Evolutionary conservation across 2,888 invertebrate genomes (phyloP).

Genomic region (Xylota sylvarum): DNA sequence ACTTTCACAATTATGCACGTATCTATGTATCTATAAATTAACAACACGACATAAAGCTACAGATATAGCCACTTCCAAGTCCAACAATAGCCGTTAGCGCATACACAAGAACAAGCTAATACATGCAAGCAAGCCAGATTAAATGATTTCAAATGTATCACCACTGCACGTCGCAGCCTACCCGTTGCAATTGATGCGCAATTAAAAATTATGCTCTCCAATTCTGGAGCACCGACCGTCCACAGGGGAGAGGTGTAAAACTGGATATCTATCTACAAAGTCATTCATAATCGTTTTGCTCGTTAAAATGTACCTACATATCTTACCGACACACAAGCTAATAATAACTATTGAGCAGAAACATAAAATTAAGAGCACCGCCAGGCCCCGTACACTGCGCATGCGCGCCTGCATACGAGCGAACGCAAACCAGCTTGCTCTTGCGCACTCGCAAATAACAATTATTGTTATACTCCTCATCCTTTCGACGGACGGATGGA

Average conservation of each 20-base stretch:
- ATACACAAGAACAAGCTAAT: background rate
- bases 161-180: background rate
- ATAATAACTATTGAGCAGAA: constrained; percentile 62
- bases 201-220: constrained; percentile 65
- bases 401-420: constrained; percentile 33
- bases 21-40: background rate
- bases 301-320: constrained; percentile 66
- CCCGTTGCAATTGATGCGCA: constrained; percentile 48
- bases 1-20: constrained; percentile 12
- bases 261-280: constrained; percentile 71
- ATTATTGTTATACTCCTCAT: constrained; percentile 67
- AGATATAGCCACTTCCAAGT: constrained; percentile 2
- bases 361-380: constrained; percentile 62
- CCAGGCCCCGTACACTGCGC: constrained; percentile 24
- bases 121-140: constrained; percentile 17
- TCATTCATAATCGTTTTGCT: constrained; percentile 70
- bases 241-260: constrained; percentile 33
- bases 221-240: background rate
- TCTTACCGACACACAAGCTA: constrained; percentile 64
- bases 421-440: constrained; percentile 39
- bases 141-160: constrained; percentile 41
- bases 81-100: constrained; percentile 21
- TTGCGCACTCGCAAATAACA: constrained; percentile 64
- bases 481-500: constrained; percentile 55
- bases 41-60: background rate